These are phyloP conservation scores for Parnassius orleans DNA, from an alignment of 2,888 invertebrate species.

Conservation along the genomic window DNA sequence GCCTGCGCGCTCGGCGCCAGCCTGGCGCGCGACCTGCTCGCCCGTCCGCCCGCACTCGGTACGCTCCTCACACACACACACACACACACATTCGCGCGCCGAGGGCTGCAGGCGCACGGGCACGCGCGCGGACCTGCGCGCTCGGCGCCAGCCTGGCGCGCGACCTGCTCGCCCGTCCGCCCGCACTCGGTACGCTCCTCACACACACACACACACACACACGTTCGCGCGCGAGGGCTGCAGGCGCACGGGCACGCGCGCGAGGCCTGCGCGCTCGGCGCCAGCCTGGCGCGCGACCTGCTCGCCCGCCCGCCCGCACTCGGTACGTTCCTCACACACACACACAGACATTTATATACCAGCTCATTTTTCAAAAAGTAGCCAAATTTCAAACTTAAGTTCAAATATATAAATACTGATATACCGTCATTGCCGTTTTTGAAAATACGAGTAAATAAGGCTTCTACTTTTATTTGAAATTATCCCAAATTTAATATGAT, in stretches of 20 bases:
- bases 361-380: too few relatives aligned
- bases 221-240: slow-evolving; percentile 94
- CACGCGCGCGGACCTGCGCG: slow-evolving; percentile 93
- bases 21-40: slow-evolving; percentile 93
- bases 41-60: slow-evolving; percentile 89
- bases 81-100: slow-evolving; percentile 82
- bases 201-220: too few relatives aligned
- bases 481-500: too few relatives aligned
- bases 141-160: slow-evolving; percentile 93
- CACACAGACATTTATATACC: too few relatives aligned
- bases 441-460: too few relatives aligned
- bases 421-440: too few relatives aligned
- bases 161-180: slow-evolving; percentile 93
- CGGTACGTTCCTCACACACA: too few relatives aligned
- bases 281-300: slow-evolving; percentile 93
- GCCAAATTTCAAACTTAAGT: too few relatives aligned
- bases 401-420: too few relatives aligned
- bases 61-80: too few relatives aligned
- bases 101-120: slow-evolving; percentile 98
- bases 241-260: slow-evolving; percentile 97
- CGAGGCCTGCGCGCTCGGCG: slow-evolving; percentile 93
- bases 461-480: too few relatives aligned
- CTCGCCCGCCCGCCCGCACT: slow-evolving; percentile 94
- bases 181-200: slow-evolving; percentile 81
- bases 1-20: slow-evolving; percentile 93